Evolutionary conservation across 2,113 vertebrate genomes (phyloP).

Genomic region (Atlantisia rogersi): DNA sequence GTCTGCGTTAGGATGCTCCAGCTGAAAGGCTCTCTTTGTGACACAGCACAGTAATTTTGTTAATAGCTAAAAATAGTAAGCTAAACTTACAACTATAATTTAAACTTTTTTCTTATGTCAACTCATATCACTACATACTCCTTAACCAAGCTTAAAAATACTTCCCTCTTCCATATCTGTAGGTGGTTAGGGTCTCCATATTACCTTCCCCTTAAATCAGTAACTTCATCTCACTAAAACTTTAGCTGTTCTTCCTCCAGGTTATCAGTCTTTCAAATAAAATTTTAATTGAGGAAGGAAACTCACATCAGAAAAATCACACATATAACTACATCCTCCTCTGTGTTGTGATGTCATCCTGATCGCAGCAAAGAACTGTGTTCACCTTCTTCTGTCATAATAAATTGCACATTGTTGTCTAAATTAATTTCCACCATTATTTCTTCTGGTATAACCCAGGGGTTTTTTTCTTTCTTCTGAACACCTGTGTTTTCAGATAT

Average conservation of each 20-base stretch:
- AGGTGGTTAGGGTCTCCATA: neutral
- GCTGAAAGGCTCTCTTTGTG: neutral
- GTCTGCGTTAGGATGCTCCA: neutral
- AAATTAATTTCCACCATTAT: slow-evolving; percentile 35
- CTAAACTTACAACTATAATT: neutral
- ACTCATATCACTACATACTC: neutral
- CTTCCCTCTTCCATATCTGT: neutral
- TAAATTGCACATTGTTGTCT: slow-evolving; percentile 21
- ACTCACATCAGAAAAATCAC: slow-evolving; percentile 33
- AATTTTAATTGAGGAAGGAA: slow-evolving; percentile 39
- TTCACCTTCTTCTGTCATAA: slow-evolving; percentile 35
- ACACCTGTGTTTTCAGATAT: slow-evolving; percentile 41
- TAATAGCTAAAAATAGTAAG: neutral
- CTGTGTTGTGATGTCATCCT: slow-evolving; percentile 26
- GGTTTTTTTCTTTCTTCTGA: neutral
- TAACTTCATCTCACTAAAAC: neutral
- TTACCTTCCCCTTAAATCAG: neutral
- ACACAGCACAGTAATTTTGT: neutral
- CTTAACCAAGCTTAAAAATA: neutral
- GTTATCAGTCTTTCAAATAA: neutral
- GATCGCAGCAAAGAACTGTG: neutral
- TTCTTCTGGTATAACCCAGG: slow-evolving; percentile 13
- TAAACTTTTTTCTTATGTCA: neutral
- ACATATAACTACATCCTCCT: slow-evolving; percentile 35
- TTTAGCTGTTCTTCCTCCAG: slow-evolving; percentile 3